These are phyloP conservation scores for Monochamus alternatus DNA, from an alignment of 2,888 invertebrate species.

Conservation along the genomic window DNA sequence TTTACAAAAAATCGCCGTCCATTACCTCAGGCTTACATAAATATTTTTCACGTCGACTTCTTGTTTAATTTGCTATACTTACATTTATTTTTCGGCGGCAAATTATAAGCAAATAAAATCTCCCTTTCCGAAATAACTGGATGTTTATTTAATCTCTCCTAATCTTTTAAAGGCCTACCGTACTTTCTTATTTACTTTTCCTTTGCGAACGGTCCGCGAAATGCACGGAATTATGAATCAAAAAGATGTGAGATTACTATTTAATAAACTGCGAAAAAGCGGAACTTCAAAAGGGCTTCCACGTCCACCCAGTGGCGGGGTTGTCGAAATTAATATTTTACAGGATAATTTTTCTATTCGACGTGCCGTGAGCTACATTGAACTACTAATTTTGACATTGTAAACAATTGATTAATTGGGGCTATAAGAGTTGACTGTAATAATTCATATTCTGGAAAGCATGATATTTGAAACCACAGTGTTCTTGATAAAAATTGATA, in stretches of 20 bases:
- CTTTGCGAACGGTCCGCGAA: background rate
- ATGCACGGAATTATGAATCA: background rate
- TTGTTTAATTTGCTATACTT: no score
- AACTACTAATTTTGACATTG: no score
- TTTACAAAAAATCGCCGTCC: no score
- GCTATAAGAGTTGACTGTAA: no score
- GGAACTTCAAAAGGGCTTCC: background rate
- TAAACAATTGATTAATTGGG: no score
- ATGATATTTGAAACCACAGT: no score
- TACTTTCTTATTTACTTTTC: background rate
- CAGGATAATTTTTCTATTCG: background rate
- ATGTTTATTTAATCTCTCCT: background rate
- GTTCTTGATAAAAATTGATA: no score
- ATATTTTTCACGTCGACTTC: no score
- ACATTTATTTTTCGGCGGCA: background rate
- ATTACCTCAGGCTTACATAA: no score
- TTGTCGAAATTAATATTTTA: background rate
- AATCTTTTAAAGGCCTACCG: background rate
- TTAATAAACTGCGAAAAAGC: background rate
- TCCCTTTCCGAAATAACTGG: background rate
- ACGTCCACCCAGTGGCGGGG: background rate
- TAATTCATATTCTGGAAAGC: no score
- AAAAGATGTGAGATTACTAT: background rate
- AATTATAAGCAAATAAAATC: background rate
- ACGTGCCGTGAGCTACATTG: no score